Base-by-base conservation (phyloP, 2,113 vertebrate genomes). In the Tragelaphus scriptus region DNA sequence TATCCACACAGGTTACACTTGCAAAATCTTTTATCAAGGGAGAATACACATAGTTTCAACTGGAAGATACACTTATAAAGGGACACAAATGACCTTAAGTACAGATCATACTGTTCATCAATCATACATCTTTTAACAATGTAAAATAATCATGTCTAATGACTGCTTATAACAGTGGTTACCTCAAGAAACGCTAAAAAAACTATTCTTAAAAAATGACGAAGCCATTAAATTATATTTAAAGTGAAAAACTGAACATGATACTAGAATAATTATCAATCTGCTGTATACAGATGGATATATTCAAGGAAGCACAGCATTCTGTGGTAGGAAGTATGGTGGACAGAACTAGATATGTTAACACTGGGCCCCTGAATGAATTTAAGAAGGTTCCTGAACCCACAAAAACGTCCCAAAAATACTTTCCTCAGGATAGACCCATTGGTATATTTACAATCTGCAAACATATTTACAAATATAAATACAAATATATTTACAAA, bases 1-100 rank as follows among this genome's bases (percentile, higher is more conserved):
- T 98, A 95, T 99, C 99, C 90, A 99, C 97, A 26, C 98, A 98
- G 25, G 98, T 96, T 44, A 98, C 96, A 80, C 98, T 93, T 97
- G 98, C 97, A 98, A 99, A 99, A 98, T 99, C 99, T 98, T 98
- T 97, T 28, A 87, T 56, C 55, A 91, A 90, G 53, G 90, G 53
- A 98, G 2, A 61, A 92, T 26, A 96, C 0, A 44, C 14, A 25
- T 21, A 77, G 94, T 87, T 55, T 81, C 32, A 93, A 49, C 13
- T 93, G 8, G 51, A 95, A 91, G 58, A 95, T 85, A 89, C 11
- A 59, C 23, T 94, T 97, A 82, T 56, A 21, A 85, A 88, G 30
- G 53, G 87, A 97, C 6, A 95, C 0, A 87, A 85, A 96, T 68
- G 28, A 88, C 16, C 93, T 94, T 44, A 96, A 90, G 92, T 93